phyloP scores from a whole-genome alignment of 2,113 vertebrate genomes.

The Chaenocephalus aceratus region DNA sequence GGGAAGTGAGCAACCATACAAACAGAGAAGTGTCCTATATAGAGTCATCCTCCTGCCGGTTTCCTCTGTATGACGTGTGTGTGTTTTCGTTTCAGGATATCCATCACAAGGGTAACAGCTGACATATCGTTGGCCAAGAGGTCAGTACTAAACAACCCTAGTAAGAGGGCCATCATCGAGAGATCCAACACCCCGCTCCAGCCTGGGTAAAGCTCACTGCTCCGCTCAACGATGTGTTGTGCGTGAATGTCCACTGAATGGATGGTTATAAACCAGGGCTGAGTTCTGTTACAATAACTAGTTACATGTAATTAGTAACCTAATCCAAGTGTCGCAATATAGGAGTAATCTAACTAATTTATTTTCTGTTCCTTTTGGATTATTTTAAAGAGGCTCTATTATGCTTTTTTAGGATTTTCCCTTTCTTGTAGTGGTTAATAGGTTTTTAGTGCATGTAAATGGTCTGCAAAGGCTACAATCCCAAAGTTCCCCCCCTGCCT shows the following conservation, averaged over 20 bases:
- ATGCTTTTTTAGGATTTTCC: no score
- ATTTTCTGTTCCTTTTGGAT: no score
- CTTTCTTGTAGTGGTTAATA: no score
- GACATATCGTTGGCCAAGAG: slow-evolving; percentile 99
- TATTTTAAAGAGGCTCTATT: no score
- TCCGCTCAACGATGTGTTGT: slow-evolving; percentile 62
- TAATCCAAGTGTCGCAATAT: no score
- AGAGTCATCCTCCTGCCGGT: neutral
- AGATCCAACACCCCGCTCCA: slow-evolving; percentile 97
- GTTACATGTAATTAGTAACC: no score
- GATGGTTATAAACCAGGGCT: no score
- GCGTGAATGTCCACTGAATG: neutral
- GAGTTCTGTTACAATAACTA: no score
- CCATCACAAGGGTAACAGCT: slow-evolving; percentile 98
- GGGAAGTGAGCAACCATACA: slow-evolving; percentile 91
- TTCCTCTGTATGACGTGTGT: neutral
- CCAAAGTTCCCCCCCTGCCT: no score
- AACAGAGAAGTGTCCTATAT: fast-evolving
- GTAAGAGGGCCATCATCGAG: slow-evolving; percentile 98
- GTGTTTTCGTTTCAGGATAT: slow-evolving; percentile 88
- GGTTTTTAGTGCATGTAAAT: no score
- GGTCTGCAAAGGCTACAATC: no score
- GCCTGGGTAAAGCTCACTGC: slow-evolving; percentile 87
- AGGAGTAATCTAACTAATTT: no score
- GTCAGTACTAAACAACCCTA: slow-evolving; percentile 98